phyloP scores from a whole-genome alignment of 2,797 vertebrate genomes.

The Manis crassicaudata region DNA sequence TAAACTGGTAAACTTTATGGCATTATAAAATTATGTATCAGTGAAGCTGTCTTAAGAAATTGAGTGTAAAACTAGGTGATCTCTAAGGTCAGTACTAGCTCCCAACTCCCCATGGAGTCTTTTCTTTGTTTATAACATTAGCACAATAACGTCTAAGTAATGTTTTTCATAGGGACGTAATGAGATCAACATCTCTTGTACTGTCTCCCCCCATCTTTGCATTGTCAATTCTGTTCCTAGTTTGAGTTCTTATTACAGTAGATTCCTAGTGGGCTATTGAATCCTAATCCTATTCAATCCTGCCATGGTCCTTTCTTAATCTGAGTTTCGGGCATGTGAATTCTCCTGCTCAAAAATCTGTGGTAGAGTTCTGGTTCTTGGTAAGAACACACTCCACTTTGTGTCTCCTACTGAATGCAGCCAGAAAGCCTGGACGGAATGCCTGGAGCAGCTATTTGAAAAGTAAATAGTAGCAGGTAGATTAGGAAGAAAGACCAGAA shows the following conservation, averaged over 20 bases:
- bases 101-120: not conserved
- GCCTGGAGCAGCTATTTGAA: not conserved
- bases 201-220: not conserved
- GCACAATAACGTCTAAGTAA: not conserved
- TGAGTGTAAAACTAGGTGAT: not conserved
- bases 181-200: too few relatives aligned
- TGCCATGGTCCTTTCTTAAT: not conserved
- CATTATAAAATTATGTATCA: not conserved
- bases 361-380: not conserved
- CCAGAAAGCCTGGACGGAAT: not conserved
- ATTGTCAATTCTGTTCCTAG: not conserved
- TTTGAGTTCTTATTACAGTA: not conserved
- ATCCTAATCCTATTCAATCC: not conserved
- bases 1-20: not conserved
- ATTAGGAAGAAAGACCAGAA: not conserved
- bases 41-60: not conserved
- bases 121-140: not conserved
- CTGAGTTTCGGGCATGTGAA: not conserved
- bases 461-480: not conserved
- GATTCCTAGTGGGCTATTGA: not conserved
- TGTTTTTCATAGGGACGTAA: not conserved
- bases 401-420: not conserved
- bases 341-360: not conserved
- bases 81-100: not conserved
- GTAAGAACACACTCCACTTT: not conserved